Percentiles rank a stretch among this genome's conserved stretches.
Conservation (phyloP, 2,888 invertebrate species). For the Sipha maydis region DNA sequence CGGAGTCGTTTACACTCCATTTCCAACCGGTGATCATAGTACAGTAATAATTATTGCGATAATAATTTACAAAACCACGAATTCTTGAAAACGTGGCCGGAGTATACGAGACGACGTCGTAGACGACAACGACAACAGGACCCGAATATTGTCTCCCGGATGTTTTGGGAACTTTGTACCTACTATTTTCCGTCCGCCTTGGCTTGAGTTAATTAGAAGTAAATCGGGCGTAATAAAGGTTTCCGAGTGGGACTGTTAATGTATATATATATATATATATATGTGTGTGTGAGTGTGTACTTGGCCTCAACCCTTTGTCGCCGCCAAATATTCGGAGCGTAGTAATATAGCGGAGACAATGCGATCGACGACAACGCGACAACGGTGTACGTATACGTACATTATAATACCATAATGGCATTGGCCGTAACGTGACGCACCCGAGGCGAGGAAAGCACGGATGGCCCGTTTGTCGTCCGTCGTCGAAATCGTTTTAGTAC, state of each 20-base stretch:
- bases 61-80: no score
- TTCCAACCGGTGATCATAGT: not conserved
- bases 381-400: not conserved
- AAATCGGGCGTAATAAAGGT: conserved; percentile 10
- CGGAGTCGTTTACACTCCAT: not conserved
- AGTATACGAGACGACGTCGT: not conserved
- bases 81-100: not conserved
- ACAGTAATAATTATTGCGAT: no score
- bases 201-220: conserved; percentile 21
- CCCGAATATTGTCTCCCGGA: not conserved
- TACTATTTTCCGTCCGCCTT: conserved; percentile 21
- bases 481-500: no score
- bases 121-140: not conserved
- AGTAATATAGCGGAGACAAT: not conserved
- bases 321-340: not conserved
- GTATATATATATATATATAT: no score
- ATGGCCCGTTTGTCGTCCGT: no score
- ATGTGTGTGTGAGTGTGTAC: no score
- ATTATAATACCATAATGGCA: not conserved
- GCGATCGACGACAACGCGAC: not conserved
- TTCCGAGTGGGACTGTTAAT: not conserved
- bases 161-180: conserved; percentile 25
- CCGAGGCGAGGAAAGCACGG: not conserved
- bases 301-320: not conserved
- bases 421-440: not conserved